Evolutionary conservation across 2,113 vertebrate genomes (phyloP), one percentile per base, ranked within the genome.

Genomic region (Cottus gobio): DNA sequence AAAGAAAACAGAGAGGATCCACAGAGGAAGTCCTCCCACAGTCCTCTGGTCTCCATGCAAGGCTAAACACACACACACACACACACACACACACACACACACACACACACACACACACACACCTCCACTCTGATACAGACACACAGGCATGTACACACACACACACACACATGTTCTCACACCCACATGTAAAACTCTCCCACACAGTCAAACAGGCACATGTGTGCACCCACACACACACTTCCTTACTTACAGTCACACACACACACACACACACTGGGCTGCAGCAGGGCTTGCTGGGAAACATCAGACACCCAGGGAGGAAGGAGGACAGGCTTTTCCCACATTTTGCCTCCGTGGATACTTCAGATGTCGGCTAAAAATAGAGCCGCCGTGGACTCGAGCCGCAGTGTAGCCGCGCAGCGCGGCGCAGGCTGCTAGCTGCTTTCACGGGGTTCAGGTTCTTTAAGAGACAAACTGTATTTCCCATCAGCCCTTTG

Each of bases 1-100:
- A 99, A 99, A 98, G 97, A 98, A 99, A 98, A 98, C 97, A 99
- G 97, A 97, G 97, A 97, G 95, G 96, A 97, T 97, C 95, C 94
- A 94, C 91, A 98, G 95, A 97, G 97, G 97, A 99, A 98, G 97
- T 97, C 96, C 97, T 97, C 96, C 95, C 96, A 96, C 96, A 95
- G 95, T 96, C 96, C 87, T 96, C 95, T 95, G 95, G 79, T 95
- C 95, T 95, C 72, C 80, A 76, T 74, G 71, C 75, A 79, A 61
- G 24, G 64, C 52, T 80, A 80, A 48, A 96, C 95, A 95, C 95
- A 96, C 96, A 82, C 85, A 84, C 80, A 82, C 87, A 83, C 77
- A 84, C 84, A 36, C 28, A 34, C 2, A 44, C 44, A 44, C 46
- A 67, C 82, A 42, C 95, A 96, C 46, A 54, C 48, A 68, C 82